A percentile compares a stretch with the other conserved stretches of the same genome.
These are phyloP conservation scores for Lepidocolaptes lacrymiger DNA, from an alignment of 2,797 vertebrate species.

Conservation along the genomic window DNA sequence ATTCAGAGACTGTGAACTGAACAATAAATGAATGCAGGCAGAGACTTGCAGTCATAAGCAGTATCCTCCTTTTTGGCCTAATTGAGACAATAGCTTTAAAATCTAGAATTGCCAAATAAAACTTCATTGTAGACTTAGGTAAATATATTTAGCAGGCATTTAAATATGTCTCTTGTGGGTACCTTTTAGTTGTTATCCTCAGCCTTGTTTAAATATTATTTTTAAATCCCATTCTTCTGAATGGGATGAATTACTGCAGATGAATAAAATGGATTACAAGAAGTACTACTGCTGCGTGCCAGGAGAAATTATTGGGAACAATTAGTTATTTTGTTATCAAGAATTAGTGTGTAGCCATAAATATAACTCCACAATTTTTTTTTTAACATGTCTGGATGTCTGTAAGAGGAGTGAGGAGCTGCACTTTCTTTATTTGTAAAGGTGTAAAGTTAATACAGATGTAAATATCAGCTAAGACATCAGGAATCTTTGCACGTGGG, in stretches of 20 bases:
- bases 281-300: neutral
- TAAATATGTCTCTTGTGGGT: constrained; percentile 46
- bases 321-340: neutral
- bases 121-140: constrained; percentile 16
- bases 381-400: fast-evolving
- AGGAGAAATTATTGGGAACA: neutral
- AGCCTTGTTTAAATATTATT: constrained; percentile 36
- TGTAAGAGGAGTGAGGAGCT: neutral
- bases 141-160: constrained; percentile 55
- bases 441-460: neutral
- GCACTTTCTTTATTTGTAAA: neutral
- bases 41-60: constrained; percentile 65
- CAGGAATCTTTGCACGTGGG: fast-evolving
- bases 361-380: neutral
- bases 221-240: constrained; percentile 34
- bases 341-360: neutral
- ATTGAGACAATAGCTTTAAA: constrained; percentile 72
- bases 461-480: neutral
- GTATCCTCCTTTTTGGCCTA: constrained; percentile 61
- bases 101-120: constrained; percentile 38
- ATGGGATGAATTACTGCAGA: neutral
- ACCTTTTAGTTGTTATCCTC: constrained; percentile 46
- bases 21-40: constrained; percentile 80
- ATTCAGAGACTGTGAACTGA: constrained; percentile 82
- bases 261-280: constrained; percentile 10